These are phyloP conservation scores for Drosophila arizonae DNA, from an alignment of 1,140 invertebrate genomes.

Conservation along the genomic window DNA sequence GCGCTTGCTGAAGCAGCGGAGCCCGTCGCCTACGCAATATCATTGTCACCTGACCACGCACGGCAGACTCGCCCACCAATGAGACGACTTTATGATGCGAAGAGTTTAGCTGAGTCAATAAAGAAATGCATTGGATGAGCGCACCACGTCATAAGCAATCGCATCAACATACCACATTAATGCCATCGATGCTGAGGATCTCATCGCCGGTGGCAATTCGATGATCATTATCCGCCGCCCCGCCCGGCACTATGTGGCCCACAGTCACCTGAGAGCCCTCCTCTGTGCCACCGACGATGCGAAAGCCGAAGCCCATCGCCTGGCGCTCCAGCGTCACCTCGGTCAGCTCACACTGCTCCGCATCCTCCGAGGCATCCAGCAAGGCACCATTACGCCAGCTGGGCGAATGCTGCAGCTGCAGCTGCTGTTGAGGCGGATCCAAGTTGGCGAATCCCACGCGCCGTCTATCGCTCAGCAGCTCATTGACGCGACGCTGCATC, in stretches of 20 bases:
- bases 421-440: constrained; percentile 58
- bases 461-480: constrained; percentile 71
- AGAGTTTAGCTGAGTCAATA: constrained; percentile 86
- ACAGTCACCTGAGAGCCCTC: constrained; percentile 98
- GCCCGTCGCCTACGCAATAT: constrained; percentile 86
- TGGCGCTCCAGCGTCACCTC: constrained; percentile 91
- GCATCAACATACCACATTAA: constrained; percentile 85
- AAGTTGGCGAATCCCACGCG: constrained; percentile 77
- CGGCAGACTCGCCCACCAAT: constrained; percentile 91
- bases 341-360: constrained; percentile 88
- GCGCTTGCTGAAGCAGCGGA: constrained; percentile 54
- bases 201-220: constrained; percentile 93
- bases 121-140: neutral
- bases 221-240: constrained; percentile 94
- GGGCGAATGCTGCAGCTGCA: constrained; percentile 61
- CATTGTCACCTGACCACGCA: constrained; percentile 89
- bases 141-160: neutral
- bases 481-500: constrained; percentile 78
- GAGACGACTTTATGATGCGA: constrained; percentile 95
- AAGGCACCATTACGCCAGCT: constrained; percentile 70
- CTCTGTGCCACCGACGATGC: constrained; percentile 99
- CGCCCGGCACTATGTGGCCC: constrained; percentile 96
- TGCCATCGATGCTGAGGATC: constrained; percentile 93
- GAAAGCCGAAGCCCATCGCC: constrained; percentile 96
- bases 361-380: constrained; percentile 67